These are phyloP conservation scores for Gryon sp. DNA, from an alignment of 1,140 invertebrate genomes.

Conservation along the genomic window DNA sequence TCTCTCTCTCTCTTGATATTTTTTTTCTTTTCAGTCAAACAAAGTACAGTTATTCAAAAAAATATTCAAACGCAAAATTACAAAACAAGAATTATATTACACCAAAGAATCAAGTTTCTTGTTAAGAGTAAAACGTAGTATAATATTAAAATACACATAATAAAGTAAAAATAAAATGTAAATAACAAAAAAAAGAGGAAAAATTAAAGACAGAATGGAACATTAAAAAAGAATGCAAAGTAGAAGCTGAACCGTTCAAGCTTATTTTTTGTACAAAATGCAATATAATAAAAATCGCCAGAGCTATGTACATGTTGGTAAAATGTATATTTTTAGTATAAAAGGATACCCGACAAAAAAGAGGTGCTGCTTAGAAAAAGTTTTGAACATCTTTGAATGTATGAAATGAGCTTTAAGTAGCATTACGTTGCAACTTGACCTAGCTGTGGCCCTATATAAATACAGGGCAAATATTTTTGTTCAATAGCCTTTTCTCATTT, in stretches of 20 bases:
- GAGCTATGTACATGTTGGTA: constrained; percentile 26
- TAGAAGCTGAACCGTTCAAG: background rate
- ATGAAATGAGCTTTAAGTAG: constrained; percentile 40
- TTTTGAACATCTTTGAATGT: constrained; percentile 35
- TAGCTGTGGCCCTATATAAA: constrained; percentile 27
- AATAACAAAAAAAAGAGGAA: background rate
- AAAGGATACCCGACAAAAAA: constrained; percentile 33
- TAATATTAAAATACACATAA: constrained; percentile 13
- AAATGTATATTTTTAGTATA: constrained; percentile 40
- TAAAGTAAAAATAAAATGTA: constrained; percentile 2
- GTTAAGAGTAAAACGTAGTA: background rate
- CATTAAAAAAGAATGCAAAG: background rate
- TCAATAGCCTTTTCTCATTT: too few relatives aligned
- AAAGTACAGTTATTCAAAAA: too few relatives aligned
- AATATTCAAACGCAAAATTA: too few relatives aligned
- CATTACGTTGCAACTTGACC: constrained; percentile 55
- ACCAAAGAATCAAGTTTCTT: too few relatives aligned
- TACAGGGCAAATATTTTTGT: constrained; percentile 47
- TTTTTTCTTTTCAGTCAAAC: too few relatives aligned
- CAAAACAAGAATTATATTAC: too few relatives aligned
- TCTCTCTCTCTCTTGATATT: too few relatives aligned
- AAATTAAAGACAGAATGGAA: too few relatives aligned
- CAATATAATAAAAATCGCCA: constrained; percentile 30
- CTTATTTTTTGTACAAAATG: constrained; percentile 22
- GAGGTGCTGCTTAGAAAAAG: constrained; percentile 29